Evolutionary conservation across 2,113 vertebrate genomes (phyloP), one percentile per base, ranked within the genome.

Genomic region (Helogale parvula): DNA sequence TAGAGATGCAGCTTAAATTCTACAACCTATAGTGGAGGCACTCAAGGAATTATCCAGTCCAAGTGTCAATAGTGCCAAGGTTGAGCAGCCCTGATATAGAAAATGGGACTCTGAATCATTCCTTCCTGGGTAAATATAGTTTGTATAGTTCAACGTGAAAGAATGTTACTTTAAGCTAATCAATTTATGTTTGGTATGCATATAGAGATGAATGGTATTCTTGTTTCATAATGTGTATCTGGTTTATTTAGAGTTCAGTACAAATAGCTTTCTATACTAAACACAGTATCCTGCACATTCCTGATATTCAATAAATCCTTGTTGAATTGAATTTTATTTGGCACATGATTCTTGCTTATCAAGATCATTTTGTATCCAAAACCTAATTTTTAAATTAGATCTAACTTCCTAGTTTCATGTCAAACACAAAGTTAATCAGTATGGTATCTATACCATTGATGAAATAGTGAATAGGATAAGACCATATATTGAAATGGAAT

Each of bases 301-400:
- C 14, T 83, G 41, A 65, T 31, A 95, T 88, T 87, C 11, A 66
- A 47, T 81, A 95, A 88, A 45, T 87, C 41, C 69, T 94, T 88
- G 80, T 69, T 97, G 35, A 95, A 63, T 33, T 94, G n/a, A 92
- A 90, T 95, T 95, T 96, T 92, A 80, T 72, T 92, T 96, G 86
- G 25, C 57, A 63, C 11, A 82, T 77, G 27, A 52, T 84, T 93
- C 54, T 38, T 88, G 57, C 41, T 66, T 94, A 65, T 91, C 77
- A 82, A 68, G 13, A 91, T 66, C 29, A 86, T 86, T 96, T 97
- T 93, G 33, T 85, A 35, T 45, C 71, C 16, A 85, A 93, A n/a
- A 82, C 50, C 14, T 96, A 50, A 88, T 45, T 11, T 94, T 41
- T 94, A 94, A 93, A 81, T 93, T 60, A 66, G 57, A 88, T 41